Percentiles rank a stretch among this genome's conserved stretches.
Evolutionary conservation across 64 coral and sea anemone species (phyloP).

Genomic region (Actinia equina): DNA sequence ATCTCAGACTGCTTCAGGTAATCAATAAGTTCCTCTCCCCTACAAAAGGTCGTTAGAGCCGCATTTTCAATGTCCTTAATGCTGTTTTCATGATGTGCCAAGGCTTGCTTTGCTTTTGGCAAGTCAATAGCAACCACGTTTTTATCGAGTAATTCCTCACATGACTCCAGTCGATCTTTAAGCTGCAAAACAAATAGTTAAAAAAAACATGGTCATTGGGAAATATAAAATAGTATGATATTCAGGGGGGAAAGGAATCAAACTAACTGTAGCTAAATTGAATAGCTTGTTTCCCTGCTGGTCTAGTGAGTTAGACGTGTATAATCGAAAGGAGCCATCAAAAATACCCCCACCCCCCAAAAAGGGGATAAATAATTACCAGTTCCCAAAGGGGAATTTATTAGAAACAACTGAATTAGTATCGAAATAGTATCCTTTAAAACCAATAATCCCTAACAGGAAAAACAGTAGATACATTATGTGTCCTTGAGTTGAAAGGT

Average conservation of each 20-base stretch:
- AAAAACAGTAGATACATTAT: not conserved
- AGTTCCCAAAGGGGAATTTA: not conserved
- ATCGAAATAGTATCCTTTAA: not conserved
- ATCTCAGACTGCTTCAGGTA: slow-evolving; percentile 95
- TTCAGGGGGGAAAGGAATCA: not conserved
- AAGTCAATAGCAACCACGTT: slow-evolving; percentile 74
- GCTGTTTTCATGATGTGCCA: slow-evolving; percentile 75
- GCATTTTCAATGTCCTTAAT: slow-evolving; percentile 89
- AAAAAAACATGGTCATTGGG: not conserved
- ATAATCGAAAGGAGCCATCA: too few species aligned
- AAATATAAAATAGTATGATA: not conserved
- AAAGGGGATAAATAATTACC: too few species aligned
- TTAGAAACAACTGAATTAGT: not conserved
- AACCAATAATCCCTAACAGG: not conserved
- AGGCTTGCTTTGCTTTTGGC: slow-evolving; percentile 75
- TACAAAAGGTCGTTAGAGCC: slow-evolving; percentile 92
- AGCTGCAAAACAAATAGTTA: slow-evolving; percentile 54
- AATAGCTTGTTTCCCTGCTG: not conserved
- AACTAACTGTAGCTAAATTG: not conserved
- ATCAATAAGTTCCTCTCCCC: slow-evolving; percentile 97
- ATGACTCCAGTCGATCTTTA: slow-evolving; percentile 90
- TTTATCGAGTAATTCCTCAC: slow-evolving; percentile 91
- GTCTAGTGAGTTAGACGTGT: too few species aligned
- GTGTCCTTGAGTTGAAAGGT: too few species aligned
- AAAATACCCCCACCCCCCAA: too few species aligned